Base-by-base conservation (phyloP, 2,888 invertebrate species). In the Campaea margaritaria region DNA sequence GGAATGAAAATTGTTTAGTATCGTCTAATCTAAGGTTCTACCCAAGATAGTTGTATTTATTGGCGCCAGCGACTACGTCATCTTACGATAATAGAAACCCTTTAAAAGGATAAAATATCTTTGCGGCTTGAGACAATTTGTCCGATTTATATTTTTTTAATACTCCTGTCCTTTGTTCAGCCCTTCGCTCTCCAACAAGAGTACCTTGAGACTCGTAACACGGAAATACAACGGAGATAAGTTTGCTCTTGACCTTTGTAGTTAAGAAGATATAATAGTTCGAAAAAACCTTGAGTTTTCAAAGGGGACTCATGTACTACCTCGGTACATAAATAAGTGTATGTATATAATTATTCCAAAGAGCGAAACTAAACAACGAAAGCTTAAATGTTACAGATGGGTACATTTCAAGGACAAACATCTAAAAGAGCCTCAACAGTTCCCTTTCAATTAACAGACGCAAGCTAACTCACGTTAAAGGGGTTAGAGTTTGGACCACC, bases 141-240 rank as follows among this genome's bases (percentile, higher is more conserved):
- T 50, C 31, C 4, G 46, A 45, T 16, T 15, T 43, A 16, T 43
- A 58, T 47, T 43, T 44, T 44, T 48, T 38, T 36, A 43, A 53
- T 14, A 8, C 11, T 10, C 15, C 36, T 55, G 39, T n/a, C 42
- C 59, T 62, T 58, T 57, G 58, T 50, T 46, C 54, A 38, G 45
- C 58, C 62, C 72, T 79, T 75, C 76, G 70, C 77, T 72, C 77
- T 72, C 64, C 69, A 72, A 73, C 79, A 76, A 71, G 81, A 76
- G 75, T 71, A 72, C 81, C 81, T 83, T 83, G 81, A 79, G 71
- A 76, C 69, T 62, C 62, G 67, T 64, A 76, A 77, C 72, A 65
- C 81, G 82, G 81, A 82, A 81, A 79, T 74, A 31, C n/a, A 61
- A 59, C 62, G 49, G 64, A 72, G 63, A 71, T 73, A 73, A 68